phyloP scores from a whole-genome alignment of 2,888 invertebrate species.

The Kryphioiulus occultus region DNA sequence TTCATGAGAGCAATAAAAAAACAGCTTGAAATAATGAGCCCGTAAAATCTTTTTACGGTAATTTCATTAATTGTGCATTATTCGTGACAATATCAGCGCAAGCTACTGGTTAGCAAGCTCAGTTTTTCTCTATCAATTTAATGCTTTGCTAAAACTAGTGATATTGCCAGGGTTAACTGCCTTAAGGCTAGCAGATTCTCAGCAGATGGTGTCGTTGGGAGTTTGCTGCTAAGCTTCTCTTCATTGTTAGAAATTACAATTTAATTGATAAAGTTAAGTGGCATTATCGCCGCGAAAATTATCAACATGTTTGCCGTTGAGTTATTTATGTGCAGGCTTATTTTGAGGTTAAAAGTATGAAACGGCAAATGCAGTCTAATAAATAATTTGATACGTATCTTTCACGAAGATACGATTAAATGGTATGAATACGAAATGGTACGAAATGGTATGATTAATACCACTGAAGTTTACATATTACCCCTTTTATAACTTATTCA shows the following conservation, averaged over 20 bases:
- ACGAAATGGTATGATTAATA: too few species aligned
- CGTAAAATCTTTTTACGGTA: conserved; percentile 32
- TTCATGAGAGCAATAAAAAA: conserved; percentile 17
- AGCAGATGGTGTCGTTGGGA: neutral
- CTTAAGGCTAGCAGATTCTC: neutral
- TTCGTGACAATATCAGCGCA: neutral
- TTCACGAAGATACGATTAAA: too few species aligned
- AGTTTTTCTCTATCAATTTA: neutral
- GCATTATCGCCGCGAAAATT: neutral
- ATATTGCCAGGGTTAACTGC: neutral
- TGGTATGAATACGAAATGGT: too few species aligned
- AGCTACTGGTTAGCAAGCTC: neutral
- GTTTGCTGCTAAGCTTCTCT: neutral
- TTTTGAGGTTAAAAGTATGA: too few species aligned
- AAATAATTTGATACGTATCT: too few species aligned
- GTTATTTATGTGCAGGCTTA: too few species aligned
- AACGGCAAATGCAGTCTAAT: too few species aligned
- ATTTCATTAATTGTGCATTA: conserved; percentile 29
- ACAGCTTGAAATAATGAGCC: conserved; percentile 40
- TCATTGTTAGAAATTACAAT: neutral
- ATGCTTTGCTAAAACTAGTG: neutral
- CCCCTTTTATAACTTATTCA: too few species aligned
- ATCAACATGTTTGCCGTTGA: neutral
- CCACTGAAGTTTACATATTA: too few species aligned
- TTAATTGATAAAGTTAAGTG: neutral